Percentiles rank a stretch among this genome's conserved stretches.
Conservation (phyloP, 2,888 invertebrate genomes). For the Ceratothoa steindachneri region DNA sequence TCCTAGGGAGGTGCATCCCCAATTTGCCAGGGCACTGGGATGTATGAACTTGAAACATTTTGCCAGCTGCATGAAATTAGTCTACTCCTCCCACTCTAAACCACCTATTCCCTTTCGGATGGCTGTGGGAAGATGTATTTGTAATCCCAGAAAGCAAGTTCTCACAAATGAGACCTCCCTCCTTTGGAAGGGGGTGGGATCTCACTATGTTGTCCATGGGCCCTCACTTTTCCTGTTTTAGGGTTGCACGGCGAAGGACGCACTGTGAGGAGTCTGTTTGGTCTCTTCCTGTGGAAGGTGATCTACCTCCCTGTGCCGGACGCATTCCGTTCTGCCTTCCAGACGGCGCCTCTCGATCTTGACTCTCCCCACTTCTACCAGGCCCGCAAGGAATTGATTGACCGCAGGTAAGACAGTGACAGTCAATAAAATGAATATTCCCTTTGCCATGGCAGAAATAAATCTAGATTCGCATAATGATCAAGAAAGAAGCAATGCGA, state of each 20-base stretch:
- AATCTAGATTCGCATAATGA: too few species aligned
- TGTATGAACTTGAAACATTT: too few species aligned
- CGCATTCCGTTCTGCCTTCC: conserved; percentile 64
- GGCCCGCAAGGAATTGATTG: conserved; percentile 62
- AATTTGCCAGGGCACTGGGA: neutral
- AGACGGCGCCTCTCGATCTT: conserved; percentile 70
- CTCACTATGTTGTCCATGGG: too few species aligned
- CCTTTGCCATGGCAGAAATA: neutral
- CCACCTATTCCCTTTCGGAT: too few species aligned
- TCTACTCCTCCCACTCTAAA: too few species aligned
- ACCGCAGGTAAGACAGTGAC: conserved; percentile 54
- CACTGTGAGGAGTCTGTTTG: conserved; percentile 62
- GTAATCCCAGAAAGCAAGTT: too few species aligned
- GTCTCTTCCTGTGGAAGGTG: conserved; percentile 73
- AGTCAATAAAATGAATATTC: neutral
- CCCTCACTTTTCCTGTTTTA: too few species aligned
- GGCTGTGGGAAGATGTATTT: too few species aligned
- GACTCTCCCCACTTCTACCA: conserved; percentile 64
- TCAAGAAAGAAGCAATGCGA: too few species aligned
- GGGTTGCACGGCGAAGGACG: conserved; percentile 71
- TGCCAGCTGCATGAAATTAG: too few species aligned
- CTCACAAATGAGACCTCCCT: too few species aligned
- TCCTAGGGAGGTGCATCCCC: neutral
- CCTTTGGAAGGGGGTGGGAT: too few species aligned
- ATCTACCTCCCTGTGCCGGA: conserved; percentile 63